These are phyloP conservation scores for Hirtodrosophila alboralis DNA, from an alignment of 2,888 invertebrate genomes.

Conservation along the genomic window DNA sequence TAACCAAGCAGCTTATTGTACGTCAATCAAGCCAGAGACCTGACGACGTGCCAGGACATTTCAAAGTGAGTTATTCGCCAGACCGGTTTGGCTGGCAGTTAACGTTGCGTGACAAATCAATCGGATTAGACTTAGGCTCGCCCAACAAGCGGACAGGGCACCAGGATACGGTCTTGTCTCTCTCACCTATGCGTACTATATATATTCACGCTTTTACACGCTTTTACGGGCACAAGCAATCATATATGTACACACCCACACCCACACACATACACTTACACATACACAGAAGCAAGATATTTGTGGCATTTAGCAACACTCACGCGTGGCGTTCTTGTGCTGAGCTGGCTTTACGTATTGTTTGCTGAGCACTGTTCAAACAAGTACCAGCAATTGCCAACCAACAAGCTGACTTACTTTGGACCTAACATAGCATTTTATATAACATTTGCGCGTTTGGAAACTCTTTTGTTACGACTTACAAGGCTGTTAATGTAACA, in stretches of 20 bases:
- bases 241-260: not conserved
- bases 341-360: constrained; percentile 24
- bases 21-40: constrained; percentile 50
- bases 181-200: constrained; percentile 33
- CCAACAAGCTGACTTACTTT: constrained; percentile 1
- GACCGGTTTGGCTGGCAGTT: constrained; percentile 32
- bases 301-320: constrained; percentile 23
- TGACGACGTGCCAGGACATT: constrained; percentile 11
- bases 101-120: constrained; percentile 77
- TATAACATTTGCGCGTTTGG: constrained; percentile 10
- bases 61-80: constrained; percentile 42
- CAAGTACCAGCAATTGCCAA: constrained; percentile 9
- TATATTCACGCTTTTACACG: constrained; percentile 42
- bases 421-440: constrained; percentile 2
- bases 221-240: constrained; percentile 23
- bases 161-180: constrained; percentile 28
- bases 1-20: constrained; percentile 33
- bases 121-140: constrained; percentile 68
- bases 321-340: constrained; percentile 36
- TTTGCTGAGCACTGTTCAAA: constrained; percentile 10
- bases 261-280: constrained; percentile 2
- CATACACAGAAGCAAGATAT: constrained; percentile 2
- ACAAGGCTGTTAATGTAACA: not conserved
- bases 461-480: not conserved
- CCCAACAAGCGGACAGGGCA: constrained; percentile 10